Evolutionary conservation across 2,797 vertebrate species (phyloP), one percentile per base, ranked within the genome.

Genomic region (Anniella stebbinsi): DNA sequence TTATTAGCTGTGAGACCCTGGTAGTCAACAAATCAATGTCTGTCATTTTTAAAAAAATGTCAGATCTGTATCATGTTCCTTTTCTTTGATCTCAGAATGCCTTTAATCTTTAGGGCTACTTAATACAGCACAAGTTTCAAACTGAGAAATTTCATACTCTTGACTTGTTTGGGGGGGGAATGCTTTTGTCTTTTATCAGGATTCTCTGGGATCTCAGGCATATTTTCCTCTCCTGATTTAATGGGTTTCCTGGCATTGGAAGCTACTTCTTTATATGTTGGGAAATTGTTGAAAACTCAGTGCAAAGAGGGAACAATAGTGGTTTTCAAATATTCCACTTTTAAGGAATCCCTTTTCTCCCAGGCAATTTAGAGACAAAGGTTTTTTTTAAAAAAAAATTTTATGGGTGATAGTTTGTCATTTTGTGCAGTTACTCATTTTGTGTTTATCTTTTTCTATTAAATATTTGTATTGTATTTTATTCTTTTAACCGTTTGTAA

Each of bases 101-200:
- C 70, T 88, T 81, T 91, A 45, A 86, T 70, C 77, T 87, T 66
- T 76, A 67, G 48, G 25, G 23, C 84, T 77, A 89, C 77, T 70
- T 76, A 86, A 60, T 83, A 70, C 5, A 78, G 72, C 73, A 73
- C 73, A 84, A 45, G 17, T 87, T 54, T 70, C 41, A 45, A 12
- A 78, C 8, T 72, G 63, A 76, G 77, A 91, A 89, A 91, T 77
- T 45, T 86, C 84, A 91, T 81, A 91, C 45, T 66, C 72, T 76
- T 67, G 89, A 41, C 84, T 87, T 75, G 70, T 87, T 86, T 38
- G 15, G 41, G 17, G 28, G 30, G 23, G 15, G 10, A 63, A 25
- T 15, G 3, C 17, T 48, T 33, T 70, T 36, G 15, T 86, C 25
- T 84, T 88, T 87, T 86, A 63, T 87, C 66, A 77, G 48, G 80